A percentile compares a stretch with the other conserved stretches of the same genome.
Conservation (phyloP, 2,888 invertebrate genomes). For the Hymenopus coronatus region DNA sequence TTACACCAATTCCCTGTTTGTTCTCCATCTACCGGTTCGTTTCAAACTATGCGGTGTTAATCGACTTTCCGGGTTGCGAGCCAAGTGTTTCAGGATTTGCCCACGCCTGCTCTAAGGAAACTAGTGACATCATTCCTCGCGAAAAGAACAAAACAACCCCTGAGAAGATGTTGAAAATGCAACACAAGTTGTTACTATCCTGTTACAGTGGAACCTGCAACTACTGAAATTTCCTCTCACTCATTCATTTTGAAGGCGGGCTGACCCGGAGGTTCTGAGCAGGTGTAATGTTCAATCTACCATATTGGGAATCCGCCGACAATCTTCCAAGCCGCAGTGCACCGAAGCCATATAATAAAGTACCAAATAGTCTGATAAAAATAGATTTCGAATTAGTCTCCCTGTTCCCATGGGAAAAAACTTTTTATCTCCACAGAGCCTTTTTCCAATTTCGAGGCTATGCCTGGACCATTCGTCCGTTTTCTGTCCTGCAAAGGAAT, state of each 20-base stretch:
- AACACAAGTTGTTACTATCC: neutral
- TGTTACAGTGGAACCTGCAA: neutral
- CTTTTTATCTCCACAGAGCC: too few species aligned
- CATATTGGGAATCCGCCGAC: neutral
- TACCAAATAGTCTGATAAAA: neutral
- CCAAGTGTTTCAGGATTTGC: too few species aligned
- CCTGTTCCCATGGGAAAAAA: neutral
- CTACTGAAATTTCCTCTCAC: neutral
- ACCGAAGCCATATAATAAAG: neutral
- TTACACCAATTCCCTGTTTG: too few species aligned
- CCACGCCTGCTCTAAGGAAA: too few species aligned
- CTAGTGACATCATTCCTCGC: too few species aligned
- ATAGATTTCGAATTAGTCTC: neutral
- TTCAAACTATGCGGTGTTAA: too few species aligned
- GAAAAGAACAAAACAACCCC: too few species aligned
- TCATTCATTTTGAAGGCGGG: neutral
- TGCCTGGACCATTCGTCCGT: neutral
- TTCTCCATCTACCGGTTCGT: too few species aligned
- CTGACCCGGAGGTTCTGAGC: neutral
- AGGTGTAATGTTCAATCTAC: neutral
- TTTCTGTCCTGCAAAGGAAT: neutral
- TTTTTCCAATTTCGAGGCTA: neutral
- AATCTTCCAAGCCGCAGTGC: neutral
- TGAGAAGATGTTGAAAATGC: neutral
- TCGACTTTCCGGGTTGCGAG: too few species aligned